Evolutionary conservation across 2,113 vertebrate genomes (phyloP), one percentile per base, ranked within the genome.

Genomic region (Anthoscopus minutus): DNA sequence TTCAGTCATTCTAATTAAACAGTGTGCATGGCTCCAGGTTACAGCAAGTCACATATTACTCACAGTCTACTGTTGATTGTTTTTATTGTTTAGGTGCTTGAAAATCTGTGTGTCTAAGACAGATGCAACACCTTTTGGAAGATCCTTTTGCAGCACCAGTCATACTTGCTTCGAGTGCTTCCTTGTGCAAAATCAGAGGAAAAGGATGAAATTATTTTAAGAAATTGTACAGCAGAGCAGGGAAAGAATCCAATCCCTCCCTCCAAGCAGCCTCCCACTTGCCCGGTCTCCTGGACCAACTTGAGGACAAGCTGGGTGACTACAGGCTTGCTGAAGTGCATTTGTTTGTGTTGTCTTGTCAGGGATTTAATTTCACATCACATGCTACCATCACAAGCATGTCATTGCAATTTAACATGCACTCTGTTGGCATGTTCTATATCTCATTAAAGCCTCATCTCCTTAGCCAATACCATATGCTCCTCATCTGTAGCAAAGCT

Each of bases 361-460:
- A 80, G 80, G 69, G 94, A 88, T 94, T 96, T 82, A 89, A 94
- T 97, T 97, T 93, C 76, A 81, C 62, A 67, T 65, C 33, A n/a
- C 56, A 12, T 66, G 25, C 93, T 78, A 93, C 80, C 64, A 93
- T 33, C 65, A 89, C 60, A 90, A 94, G 62, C 31, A 5, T 82
- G 91, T 93, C 86, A 94, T 90, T 96, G 96, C 85, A 96, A 96
- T 97, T 97, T 93, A 92, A 62, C 66, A 81, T 79, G 81, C 81
- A 37, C 96, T 97, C 95, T 92, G 53, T 83, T 96, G 85, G 90
- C 94, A 65, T 94, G 65, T 69, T 92, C 93, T 96, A 31, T 91
- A 73, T 95, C 94, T 91, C 92, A 92, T 96, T 97, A 94, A 92
- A 86, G 56, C 73, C 70, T 96, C 93, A 94, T 97, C 64, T 95